Evolutionary conservation across 2,888 invertebrate genomes (phyloP), one percentile per base, ranked within the genome.

Genomic region (Chalcis sispes): DNA sequence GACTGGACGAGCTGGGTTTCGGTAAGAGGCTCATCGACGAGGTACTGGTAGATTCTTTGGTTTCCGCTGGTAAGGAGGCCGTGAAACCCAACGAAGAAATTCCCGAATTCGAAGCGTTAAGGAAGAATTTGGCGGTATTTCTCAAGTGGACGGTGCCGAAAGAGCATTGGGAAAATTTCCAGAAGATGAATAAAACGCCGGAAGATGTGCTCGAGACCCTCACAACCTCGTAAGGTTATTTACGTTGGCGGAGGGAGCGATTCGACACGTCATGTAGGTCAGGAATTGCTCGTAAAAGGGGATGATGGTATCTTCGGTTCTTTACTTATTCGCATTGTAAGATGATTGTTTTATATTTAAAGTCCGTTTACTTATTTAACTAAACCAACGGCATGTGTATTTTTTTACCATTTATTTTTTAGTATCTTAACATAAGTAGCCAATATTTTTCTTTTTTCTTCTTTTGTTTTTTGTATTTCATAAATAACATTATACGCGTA

Each of bases 141-240:
- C 90, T 96, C 7, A 93, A 94, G 72, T 95, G 95, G 92, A 95
- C 96, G 15, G 94, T 96, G 61, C 96, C 96, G 0, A 91, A 92
- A 80, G 90, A 92, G 50, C 93, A 94, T 82, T 95, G 96, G 95
- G 91, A 93, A 27, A 92, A 92, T 81, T 95, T 96, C 82, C 91
- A 91, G 79, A 91, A 91, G 77, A 93, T 95, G 84, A 93, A 94
- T 79, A 93, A 94, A 81, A 93, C 93, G 0, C 94, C 93, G 0
- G 96, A 95, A 85, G 94, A 95, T 83, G 91, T 96, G 77, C 89
- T 96, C 77, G 95, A 95, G 86, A 91, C 94, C 78, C 89, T 95
- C 75, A 94, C 95, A 1, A 83, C 85, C 2, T 85, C 86, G 59
- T 85, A 84, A 80, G 77, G 42, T 23, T 46, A 23, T 59, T 58